These are phyloP conservation scores for Parus major DNA, from an alignment of 2,113 vertebrate species.

Conservation along the genomic window DNA sequence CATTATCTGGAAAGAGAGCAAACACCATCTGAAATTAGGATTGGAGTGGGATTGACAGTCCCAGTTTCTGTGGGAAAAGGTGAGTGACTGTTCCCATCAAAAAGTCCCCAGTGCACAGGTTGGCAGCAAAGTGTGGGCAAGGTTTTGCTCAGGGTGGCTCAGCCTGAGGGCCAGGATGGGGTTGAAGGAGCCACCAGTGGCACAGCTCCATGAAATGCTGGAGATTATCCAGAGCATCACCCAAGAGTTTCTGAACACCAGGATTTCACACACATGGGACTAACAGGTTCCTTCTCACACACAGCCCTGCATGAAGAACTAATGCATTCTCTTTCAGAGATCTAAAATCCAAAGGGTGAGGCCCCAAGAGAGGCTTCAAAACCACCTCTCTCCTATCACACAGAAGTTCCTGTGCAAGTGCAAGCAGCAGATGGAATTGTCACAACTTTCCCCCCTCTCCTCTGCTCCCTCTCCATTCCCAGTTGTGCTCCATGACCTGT, in stretches of 20 bases:
- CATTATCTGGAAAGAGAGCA: not conserved
- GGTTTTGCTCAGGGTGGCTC: not conserved
- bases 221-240: not conserved
- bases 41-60: not conserved
- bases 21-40: not conserved
- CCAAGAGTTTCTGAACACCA: fast-evolving
- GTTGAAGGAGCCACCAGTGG: fast-evolving
- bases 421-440: not conserved
- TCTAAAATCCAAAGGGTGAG: not conserved
- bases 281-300: not conserved
- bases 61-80: not conserved
- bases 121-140: not conserved
- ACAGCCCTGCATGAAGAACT: not conserved
- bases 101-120: fast-evolving
- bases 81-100: not conserved
- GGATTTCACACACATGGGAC: not conserved
- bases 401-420: not conserved
- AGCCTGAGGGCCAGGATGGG: not conserved
- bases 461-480: not conserved
- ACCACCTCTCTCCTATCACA: not conserved
- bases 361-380: not conserved
- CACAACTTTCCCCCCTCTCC: not conserved
- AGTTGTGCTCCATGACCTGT: not conserved
- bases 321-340: not conserved
- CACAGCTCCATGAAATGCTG: not conserved